Conservation (phyloP, 1,140 invertebrate species). For the Pogonognathellus flavescens region DNA sequence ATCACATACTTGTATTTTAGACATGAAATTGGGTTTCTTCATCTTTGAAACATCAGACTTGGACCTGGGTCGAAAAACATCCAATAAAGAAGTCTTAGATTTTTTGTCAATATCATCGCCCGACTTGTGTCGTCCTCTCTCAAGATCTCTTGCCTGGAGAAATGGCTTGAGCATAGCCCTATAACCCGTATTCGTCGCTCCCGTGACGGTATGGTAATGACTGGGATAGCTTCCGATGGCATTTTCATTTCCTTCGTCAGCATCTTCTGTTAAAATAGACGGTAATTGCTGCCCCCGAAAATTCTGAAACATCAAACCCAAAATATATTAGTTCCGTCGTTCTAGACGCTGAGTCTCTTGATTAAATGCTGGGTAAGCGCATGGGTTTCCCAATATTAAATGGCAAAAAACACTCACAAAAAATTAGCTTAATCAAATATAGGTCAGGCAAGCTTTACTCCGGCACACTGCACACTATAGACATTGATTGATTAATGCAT, state of each 20-base stretch:
- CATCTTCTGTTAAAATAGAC: conserved; percentile 69
- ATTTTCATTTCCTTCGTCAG: conserved; percentile 67
- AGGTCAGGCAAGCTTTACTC: no score
- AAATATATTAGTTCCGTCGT: conserved; percentile 1
- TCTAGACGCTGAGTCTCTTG: no score
- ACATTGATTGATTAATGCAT: no score
- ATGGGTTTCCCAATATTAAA: no score
- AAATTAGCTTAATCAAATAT: no score
- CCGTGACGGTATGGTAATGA: conserved; percentile 68
- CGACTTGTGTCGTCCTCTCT: conserved; percentile 73
- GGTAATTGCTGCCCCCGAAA: conserved; percentile 77
- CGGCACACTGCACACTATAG: no score
- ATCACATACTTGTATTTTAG: conserved; percentile 76
- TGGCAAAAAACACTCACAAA: no score
- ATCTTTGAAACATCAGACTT: conserved; percentile 81
- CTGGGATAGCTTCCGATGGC: conserved; percentile 65
- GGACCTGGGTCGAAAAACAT: conserved; percentile 84
- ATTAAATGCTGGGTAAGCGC: no score
- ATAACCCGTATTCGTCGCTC: conserved; percentile 55
- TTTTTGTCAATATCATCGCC: conserved; percentile 70
- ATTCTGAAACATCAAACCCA: conserved; percentile 71
- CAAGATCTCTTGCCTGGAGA: conserved; percentile 61
- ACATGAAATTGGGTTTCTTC: conserved; percentile 80
- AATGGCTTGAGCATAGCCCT: conserved; percentile 64
- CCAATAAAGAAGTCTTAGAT: conserved; percentile 81